Evolutionary conservation across 2,888 invertebrate species (phyloP).

Genomic region (Parnassius smintheus): DNA sequence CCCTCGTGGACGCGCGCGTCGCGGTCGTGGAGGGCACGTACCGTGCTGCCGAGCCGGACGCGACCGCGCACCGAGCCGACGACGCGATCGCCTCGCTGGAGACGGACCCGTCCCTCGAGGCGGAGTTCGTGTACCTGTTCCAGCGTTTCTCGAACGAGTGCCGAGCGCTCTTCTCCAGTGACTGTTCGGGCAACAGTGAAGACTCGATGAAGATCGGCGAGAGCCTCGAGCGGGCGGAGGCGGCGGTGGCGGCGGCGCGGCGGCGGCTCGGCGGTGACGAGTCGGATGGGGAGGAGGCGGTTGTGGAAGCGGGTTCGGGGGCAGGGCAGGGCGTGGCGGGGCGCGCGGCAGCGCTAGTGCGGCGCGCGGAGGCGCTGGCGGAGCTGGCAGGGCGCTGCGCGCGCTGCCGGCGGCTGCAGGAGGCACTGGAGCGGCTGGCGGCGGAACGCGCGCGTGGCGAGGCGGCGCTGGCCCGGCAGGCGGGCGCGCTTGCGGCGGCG

Average conservation of each 20-base stretch:
- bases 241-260: slow-evolving; percentile 67
- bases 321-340: slow-evolving; percentile 41
- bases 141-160: slow-evolving; percentile 84
- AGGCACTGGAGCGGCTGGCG: slow-evolving; percentile 72
- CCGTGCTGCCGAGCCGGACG: slow-evolving; percentile 52
- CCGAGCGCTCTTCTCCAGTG: slow-evolving; percentile 80
- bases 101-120: slow-evolving; percentile 81
- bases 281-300: slow-evolving; percentile 64
- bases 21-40: slow-evolving; percentile 84
- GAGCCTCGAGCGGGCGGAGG: slow-evolving; percentile 76
- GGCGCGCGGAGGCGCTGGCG: slow-evolving; percentile 73
- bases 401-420: slow-evolving; percentile 78
- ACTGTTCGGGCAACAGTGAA: slow-evolving; percentile 80
- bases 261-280: slow-evolving; percentile 51
- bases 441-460: slow-evolving; percentile 67
- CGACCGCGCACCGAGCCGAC: slow-evolving; percentile 45
- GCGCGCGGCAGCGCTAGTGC: slow-evolving; percentile 69
- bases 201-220: slow-evolving; percentile 80
- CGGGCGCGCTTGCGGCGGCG: slow-evolving; percentile 68
- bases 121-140: slow-evolving; percentile 85
- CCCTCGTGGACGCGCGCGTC: slow-evolving; percentile 88
- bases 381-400: slow-evolving; percentile 70
- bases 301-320: slow-evolving; percentile 32
- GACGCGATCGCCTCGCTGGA: slow-evolving; percentile 73
- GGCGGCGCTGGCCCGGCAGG: slow-evolving; percentile 66